Conservation (phyloP, 2,888 invertebrate species). For the Apodemia zela region DNA sequence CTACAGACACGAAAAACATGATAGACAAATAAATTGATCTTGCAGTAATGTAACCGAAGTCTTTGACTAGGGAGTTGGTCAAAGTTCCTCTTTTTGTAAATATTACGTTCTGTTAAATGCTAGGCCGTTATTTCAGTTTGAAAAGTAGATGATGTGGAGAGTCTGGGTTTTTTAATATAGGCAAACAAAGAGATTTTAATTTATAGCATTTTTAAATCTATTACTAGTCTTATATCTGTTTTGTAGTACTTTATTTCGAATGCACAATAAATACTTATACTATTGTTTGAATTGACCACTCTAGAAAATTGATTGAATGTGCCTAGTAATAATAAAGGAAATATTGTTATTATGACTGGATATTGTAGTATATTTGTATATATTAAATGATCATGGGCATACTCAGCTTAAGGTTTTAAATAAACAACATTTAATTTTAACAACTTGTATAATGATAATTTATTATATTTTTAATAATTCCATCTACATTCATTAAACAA, state of each 20-base stretch:
- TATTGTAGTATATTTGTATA: not conserved
- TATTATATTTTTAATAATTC: too few relatives aligned
- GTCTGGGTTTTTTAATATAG: not conserved
- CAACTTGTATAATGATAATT: too few relatives aligned
- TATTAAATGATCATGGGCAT: not conserved
- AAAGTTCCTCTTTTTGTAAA: too few relatives aligned
- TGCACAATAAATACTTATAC: slow-evolving; percentile 35
- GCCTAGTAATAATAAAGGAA: slow-evolving; percentile 20
- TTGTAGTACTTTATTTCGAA: slow-evolving; percentile 12
- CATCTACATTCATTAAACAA: too few relatives aligned
- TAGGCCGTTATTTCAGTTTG: too few relatives aligned
- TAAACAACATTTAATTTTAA: too few relatives aligned
- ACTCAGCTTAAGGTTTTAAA: not conserved
- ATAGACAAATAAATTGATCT: too few relatives aligned
- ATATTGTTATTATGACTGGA: not conserved
- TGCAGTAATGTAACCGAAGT: too few relatives aligned
- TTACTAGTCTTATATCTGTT: slow-evolving; percentile 1
- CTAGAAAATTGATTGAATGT: slow-evolving; percentile 26
- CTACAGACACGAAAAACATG: too few relatives aligned
- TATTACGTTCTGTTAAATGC: too few relatives aligned
- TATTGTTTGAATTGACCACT: slow-evolving; percentile 34
- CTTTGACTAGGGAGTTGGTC: too few relatives aligned
- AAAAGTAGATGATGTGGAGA: too few relatives aligned
- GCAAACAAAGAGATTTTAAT: slow-evolving; percentile 22
- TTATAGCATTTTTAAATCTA: slow-evolving; percentile 11